Base-by-base conservation (phyloP, 2,113 vertebrate species). In the Pavo muticus region DNA sequence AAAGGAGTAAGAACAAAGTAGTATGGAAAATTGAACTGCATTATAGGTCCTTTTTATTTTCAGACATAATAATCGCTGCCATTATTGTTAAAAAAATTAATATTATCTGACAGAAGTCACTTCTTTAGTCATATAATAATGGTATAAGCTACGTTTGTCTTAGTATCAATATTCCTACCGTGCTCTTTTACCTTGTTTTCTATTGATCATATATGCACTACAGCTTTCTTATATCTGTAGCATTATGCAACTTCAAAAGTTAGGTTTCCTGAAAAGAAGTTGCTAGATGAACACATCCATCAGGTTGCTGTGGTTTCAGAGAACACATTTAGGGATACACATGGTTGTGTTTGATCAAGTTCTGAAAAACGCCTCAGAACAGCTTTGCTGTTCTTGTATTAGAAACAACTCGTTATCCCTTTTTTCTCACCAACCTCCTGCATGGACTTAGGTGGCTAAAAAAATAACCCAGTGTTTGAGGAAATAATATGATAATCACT, bases 181-280 rank as follows among this genome's bases (percentile, higher is more conserved):
- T 25, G 3, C 2, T 70, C 5, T 79, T 85, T 68, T 24, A 56
- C 7, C 24, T 50, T 76, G 5, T 11, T 72, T 68, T 88, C 80
- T 84, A 23, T 27, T 48, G 44, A 35, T 35, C 35, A 61, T 23
- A 50, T 2, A 50, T 1, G 4, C 71, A 6, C 10, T 10, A 20
- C 17, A 71, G 17, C 4, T 87, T 67, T 40, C 19, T 52, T 8
- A 27, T 1, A 25, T 14, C 24, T 57, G 5, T 17, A 7, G 9
- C 35, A 71, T 5, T 4, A 37, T 0, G 14, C 29, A 14, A 52
- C 10, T 59, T 54, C 2, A 11, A 48, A 44, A 67, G 40, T 32
- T 10, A 9, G 1, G 1, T 29, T 71, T 59, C 5, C 74, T 63
- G 35, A 32, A 17, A 81, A 9, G 12, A 12, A 2, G 2, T 1